Evolutionary conservation across 2,888 invertebrate genomes (phyloP).

Genomic region (Drepanosiphum platanoidis): DNA sequence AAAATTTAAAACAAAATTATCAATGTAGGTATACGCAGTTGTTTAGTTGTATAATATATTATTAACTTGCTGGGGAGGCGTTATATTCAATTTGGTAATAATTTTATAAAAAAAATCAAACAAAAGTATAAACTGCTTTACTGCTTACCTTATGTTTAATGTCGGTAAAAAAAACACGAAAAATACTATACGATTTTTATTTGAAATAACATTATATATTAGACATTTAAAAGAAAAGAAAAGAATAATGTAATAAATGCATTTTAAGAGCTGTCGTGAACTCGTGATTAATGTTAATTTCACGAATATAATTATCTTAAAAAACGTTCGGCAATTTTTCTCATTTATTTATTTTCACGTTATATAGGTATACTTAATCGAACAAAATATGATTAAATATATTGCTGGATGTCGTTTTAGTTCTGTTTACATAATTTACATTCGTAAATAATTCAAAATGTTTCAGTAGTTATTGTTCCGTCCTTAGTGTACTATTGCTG

Average conservation of each 20-base stretch:
- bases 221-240: not conserved
- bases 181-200: too few species aligned
- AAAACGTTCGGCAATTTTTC: not conserved
- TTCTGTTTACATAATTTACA: not conserved
- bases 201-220: not conserved
- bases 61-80: too few species aligned
- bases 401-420: not conserved
- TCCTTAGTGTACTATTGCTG: not conserved
- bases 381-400: not conserved
- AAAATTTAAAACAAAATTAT: too few species aligned
- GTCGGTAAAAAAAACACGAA: too few species aligned
- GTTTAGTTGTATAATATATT: too few species aligned
- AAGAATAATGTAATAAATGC: not conserved
- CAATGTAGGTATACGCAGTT: too few species aligned
- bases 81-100: too few species aligned
- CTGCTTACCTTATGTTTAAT: too few species aligned
- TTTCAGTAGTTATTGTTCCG: not conserved
- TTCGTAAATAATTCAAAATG: constrained; percentile 7
- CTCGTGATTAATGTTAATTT: not conserved
- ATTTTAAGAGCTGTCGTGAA: not conserved
- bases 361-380: not conserved
- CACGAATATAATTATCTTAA: not conserved
- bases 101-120: too few species aligned
- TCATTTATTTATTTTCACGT: not conserved
- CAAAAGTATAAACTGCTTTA: too few species aligned